Percentiles rank a stretch among this genome's conserved stretches.
Evolutionary conservation across 92 coral and sea anemone species (phyloP).

Genomic region (Porites cylindrica): DNA sequence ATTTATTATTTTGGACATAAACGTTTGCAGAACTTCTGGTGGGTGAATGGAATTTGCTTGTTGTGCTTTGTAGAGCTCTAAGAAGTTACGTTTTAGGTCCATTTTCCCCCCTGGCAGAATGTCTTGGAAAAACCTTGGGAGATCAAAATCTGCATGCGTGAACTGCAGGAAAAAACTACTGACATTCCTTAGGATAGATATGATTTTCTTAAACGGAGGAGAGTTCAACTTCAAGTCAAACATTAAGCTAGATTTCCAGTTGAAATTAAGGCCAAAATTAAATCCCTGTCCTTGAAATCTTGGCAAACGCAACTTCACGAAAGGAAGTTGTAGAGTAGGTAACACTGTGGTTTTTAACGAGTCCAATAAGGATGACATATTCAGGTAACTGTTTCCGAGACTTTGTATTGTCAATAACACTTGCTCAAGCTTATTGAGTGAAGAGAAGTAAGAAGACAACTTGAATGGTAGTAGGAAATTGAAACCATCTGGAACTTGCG

Average conservation of each 20-base stretch:
- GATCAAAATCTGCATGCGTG: constrained; percentile 35
- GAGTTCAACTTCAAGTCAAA: constrained; percentile 49
- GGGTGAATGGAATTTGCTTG: constrained; percentile 35
- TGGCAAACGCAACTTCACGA: constrained; percentile 49
- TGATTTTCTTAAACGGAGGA: constrained; percentile 43
- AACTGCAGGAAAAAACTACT: constrained; percentile 43
- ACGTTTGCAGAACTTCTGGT: constrained; percentile 62
- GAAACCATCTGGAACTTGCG: constrained; percentile 74
- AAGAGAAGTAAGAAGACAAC: constrained; percentile 70
- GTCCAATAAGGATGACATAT: constrained; percentile 74
- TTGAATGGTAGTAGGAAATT: constrained; percentile 77
- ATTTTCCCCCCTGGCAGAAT: constrained; percentile 35
- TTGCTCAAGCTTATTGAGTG: constrained; percentile 66
- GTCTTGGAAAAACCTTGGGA: constrained; percentile 51
- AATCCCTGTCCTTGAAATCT: constrained; percentile 30
- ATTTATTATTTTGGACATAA: constrained; percentile 59
- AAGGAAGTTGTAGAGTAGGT: constrained; percentile 67
- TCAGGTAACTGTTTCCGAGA: constrained; percentile 74
- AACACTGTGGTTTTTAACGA: constrained; percentile 61
- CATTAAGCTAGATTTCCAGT: constrained; percentile 58
- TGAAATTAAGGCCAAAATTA: constrained; percentile 74
- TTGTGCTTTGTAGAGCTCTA: constrained; percentile 2
- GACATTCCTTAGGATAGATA: constrained; percentile 32
- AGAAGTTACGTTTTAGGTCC: constrained; percentile 27
- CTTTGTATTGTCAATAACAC: constrained; percentile 61